phyloP scores from a whole-genome alignment of 2,113 vertebrate genomes.

The Scortum barcoo region DNA sequence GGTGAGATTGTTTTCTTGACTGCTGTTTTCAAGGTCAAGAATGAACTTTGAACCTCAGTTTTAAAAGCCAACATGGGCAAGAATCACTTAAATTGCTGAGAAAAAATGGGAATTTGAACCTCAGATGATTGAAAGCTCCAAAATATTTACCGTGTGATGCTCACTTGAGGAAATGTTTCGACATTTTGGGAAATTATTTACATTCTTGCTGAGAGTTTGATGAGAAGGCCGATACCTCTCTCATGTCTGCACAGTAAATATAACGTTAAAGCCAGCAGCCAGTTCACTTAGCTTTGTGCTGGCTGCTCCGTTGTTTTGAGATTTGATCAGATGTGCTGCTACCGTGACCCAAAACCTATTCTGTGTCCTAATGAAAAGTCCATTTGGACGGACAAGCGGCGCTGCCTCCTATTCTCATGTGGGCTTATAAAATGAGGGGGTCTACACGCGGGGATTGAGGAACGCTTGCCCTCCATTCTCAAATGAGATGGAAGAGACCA shows the following conservation, averaged over 20 bases:
- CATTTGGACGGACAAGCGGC: conserved; percentile 52
- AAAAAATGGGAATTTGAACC: too few species aligned
- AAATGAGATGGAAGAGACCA: conserved; percentile 46
- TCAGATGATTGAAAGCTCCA: not conserved
- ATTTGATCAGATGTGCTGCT: conserved; percentile 64
- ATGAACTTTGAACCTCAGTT: not conserved
- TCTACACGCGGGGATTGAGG: conserved; percentile 18
- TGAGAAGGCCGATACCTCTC: not conserved
- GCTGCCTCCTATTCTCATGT: conserved; percentile 46
- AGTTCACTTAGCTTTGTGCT: conserved; percentile 20
- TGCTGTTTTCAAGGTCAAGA: conserved; percentile 24
- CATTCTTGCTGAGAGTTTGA: not conserved
- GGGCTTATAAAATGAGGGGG: conserved; percentile 37
- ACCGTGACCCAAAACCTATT: conserved; percentile 56
- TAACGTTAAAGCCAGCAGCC: not conserved
- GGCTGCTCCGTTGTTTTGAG: conserved; percentile 63
- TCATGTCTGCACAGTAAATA: not conserved
- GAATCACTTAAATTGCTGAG: not conserved
- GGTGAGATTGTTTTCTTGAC: conserved; percentile 15
- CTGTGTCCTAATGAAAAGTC: conserved; percentile 70
- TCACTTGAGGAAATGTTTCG: too few species aligned
- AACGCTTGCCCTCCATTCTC: conserved; percentile 33
- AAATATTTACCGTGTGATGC: too few species aligned
- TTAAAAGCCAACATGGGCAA: not conserved
- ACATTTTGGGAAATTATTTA: not conserved